Evolutionary conservation across 2,888 invertebrate genomes (phyloP).

Genomic region (Cybosia mesomella): DNA sequence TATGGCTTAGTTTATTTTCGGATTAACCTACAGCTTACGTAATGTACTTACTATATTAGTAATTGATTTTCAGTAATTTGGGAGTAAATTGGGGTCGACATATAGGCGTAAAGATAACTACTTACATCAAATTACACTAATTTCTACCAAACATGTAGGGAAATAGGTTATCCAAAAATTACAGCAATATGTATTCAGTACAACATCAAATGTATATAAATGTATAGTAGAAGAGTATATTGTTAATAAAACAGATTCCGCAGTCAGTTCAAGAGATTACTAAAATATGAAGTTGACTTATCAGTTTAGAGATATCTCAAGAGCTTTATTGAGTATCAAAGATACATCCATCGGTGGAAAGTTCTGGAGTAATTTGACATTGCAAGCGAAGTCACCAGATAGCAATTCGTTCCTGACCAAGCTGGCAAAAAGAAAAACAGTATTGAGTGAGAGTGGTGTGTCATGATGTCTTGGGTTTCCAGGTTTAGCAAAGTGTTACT

Average conservation of each 20-base stretch:
- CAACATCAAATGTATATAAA: constrained; percentile 46
- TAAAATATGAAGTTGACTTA: constrained; percentile 34
- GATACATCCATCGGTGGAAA: constrained; percentile 96
- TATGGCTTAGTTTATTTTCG: constrained; percentile 17
- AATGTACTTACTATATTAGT: constrained; percentile 38
- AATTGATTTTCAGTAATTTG: constrained; percentile 52
- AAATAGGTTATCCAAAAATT: constrained; percentile 45
- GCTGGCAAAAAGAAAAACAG: constrained; percentile 76
- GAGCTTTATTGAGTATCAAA: constrained; percentile 92
- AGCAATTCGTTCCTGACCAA: constrained; percentile 94
- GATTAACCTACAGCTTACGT: constrained; percentile 22
- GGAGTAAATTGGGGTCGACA: constrained; percentile 45
- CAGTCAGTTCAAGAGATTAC: constrained; percentile 33
- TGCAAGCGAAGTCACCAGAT: constrained; percentile 96
- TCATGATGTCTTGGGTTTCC: neutral
- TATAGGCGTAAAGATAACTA: constrained; percentile 41
- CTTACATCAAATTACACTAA: constrained; percentile 28
- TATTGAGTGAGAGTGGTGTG: neutral
- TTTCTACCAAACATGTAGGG: constrained; percentile 8
- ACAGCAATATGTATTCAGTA: constrained; percentile 43
- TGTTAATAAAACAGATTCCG: constrained; percentile 33
- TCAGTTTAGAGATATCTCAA: constrained; percentile 84
- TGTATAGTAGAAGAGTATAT: constrained; percentile 41
- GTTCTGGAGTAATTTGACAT: constrained; percentile 97
- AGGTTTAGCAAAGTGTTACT: neutral